A percentile compares a stretch with the other conserved stretches of the same genome.
phyloP scores from a whole-genome alignment of 2,113 vertebrate species.

The Choloepus hoffmanni region DNA sequence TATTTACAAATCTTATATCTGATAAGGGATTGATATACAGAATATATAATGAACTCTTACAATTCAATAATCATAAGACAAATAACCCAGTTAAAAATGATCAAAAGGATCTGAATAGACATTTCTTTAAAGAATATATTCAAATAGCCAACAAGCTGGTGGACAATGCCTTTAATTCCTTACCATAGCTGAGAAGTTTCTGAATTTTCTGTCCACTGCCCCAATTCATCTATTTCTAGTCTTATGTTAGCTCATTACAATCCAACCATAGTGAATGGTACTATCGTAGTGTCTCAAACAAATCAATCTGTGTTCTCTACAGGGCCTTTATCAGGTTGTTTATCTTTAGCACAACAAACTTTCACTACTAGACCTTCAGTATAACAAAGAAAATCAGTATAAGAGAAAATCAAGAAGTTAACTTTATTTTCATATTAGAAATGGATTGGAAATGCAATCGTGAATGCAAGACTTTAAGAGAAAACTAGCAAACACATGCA shows the following conservation, averaged over 20 bases:
- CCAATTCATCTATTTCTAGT: background rate
- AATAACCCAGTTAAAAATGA: too few relatives aligned
- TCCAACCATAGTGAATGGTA: background rate
- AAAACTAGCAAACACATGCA: too few relatives aligned
- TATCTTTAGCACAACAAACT: background rate
- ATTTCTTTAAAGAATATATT: too few relatives aligned
- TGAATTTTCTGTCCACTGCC: background rate
- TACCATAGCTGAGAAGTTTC: background rate
- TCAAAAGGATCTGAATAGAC: too few relatives aligned
- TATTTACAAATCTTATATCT: too few relatives aligned
- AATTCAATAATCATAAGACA: too few relatives aligned
- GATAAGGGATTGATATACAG: too few relatives aligned
- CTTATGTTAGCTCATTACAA: background rate
- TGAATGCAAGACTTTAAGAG: too few relatives aligned
- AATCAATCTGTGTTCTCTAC: background rate
- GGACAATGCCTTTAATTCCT: background rate
- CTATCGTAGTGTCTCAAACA: background rate
- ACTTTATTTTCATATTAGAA: too few relatives aligned
- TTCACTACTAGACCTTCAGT: background rate
- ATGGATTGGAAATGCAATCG: too few relatives aligned
- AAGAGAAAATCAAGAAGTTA: background rate
- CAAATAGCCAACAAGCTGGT: too few relatives aligned
- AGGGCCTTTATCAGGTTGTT: background rate
- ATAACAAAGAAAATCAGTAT: background rate
- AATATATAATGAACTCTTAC: too few relatives aligned